Evolutionary conservation across 2,797 vertebrate species (phyloP).

Genomic region (Danio jaintianensis): DNA sequence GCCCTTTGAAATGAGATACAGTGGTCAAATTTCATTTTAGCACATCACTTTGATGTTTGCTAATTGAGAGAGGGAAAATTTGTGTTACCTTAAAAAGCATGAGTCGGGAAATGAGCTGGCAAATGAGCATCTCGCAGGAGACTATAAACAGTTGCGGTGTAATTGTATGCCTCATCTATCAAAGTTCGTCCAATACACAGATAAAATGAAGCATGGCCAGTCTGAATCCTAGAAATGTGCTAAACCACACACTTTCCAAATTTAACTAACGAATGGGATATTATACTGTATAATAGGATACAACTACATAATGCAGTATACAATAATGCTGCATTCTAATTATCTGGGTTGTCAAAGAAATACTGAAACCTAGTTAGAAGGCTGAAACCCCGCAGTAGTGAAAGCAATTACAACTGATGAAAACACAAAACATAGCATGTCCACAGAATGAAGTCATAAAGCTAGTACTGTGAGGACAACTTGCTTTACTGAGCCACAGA

Average conservation of each 20-base stretch:
- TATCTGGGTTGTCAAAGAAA: not conserved
- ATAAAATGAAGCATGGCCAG: slow-evolving; percentile 23
- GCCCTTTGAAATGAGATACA: slow-evolving; percentile 39
- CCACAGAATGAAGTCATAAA: too few relatives aligned
- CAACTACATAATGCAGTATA: not conserved
- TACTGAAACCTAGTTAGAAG: too few relatives aligned
- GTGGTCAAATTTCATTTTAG: slow-evolving; percentile 46
- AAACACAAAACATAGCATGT: too few relatives aligned
- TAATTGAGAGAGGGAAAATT: slow-evolving; percentile 37
- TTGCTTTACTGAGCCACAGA: too few relatives aligned
- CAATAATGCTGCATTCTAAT: not conserved
- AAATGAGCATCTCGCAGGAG: slow-evolving; percentile 39
- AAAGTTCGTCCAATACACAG: slow-evolving; percentile 10
- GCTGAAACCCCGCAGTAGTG: too few relatives aligned
- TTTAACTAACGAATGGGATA: not conserved
- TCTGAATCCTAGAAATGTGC: not conserved
- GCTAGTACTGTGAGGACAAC: too few relatives aligned
- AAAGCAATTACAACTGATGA: too few relatives aligned
- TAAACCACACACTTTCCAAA: not conserved
- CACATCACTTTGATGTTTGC: slow-evolving; percentile 43
- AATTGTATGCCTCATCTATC: slow-evolving; percentile 38
- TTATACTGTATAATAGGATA: not conserved
- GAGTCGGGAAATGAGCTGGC: slow-evolving; percentile 42
- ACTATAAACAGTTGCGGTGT: slow-evolving; percentile 40
- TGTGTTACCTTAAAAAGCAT: slow-evolving; percentile 31